These are phyloP conservation scores for Galerucella nymphaeae DNA, from an alignment of 2,888 invertebrate species.

Conservation along the genomic window DNA sequence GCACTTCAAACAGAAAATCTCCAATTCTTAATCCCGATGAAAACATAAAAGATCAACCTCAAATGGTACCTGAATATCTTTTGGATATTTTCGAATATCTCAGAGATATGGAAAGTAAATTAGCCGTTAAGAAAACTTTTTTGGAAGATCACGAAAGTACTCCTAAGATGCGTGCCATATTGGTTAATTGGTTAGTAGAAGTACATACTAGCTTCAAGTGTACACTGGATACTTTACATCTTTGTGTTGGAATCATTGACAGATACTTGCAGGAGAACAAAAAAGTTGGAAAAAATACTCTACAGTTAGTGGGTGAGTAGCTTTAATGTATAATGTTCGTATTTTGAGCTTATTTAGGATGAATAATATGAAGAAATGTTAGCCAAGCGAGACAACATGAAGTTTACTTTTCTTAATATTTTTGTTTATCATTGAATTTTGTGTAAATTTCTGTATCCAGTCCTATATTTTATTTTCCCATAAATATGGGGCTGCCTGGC, in stretches of 20 bases:
- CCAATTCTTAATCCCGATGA: constrained; percentile 52
- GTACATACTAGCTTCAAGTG: constrained; percentile 89
- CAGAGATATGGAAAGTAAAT: constrained; percentile 77
- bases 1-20: constrained; percentile 35
- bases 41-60: constrained; percentile 77
- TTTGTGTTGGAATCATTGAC: constrained; percentile 90
- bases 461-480: no score
- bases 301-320: constrained; percentile 83
- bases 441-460: no score
- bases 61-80: constrained; percentile 85
- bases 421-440: no score
- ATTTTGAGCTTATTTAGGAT: no score
- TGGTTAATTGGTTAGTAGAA: constrained; percentile 95
- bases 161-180: constrained; percentile 86
- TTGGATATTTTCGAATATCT: constrained; percentile 91
- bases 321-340: background rate
- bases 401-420: no score
- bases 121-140: constrained; percentile 73
- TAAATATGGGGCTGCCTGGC: no score
- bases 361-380: no score
- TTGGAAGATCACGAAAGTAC: constrained; percentile 79
- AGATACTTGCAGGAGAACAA: constrained; percentile 82
- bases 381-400: no score
- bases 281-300: constrained; percentile 57
- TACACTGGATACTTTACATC: constrained; percentile 88